These are phyloP conservation scores for Ctenomys sociabilis DNA, from an alignment of 2,113 vertebrate genomes.

Conservation along the genomic window DNA sequence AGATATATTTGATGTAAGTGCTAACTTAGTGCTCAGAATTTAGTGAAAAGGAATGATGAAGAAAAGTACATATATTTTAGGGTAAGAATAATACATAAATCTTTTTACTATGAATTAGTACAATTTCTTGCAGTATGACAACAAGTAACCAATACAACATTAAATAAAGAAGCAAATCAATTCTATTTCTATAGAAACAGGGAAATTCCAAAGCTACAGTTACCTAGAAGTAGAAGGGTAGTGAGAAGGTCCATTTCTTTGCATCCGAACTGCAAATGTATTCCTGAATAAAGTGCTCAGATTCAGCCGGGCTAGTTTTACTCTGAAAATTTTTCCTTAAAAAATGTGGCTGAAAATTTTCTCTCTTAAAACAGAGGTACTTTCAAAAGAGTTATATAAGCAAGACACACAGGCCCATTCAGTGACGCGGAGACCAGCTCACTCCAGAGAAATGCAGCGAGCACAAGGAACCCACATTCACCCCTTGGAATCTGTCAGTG, in stretches of 20 bases:
- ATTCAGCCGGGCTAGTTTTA: conserved; percentile 69
- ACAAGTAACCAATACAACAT: not conserved
- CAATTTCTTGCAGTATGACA: not conserved
- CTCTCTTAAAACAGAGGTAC: conserved; percentile 83
- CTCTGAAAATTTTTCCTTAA: conserved; percentile 70
- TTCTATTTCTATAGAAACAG: not conserved
- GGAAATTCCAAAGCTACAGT: conserved; percentile 25
- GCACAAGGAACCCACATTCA: conserved; percentile 65
- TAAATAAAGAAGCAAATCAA: conserved; percentile 30
- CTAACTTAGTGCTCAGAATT: conserved; percentile 16
- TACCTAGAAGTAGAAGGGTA: conserved; percentile 83
- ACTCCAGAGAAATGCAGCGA: conserved; percentile 65
- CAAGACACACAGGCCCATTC: conserved; percentile 77
- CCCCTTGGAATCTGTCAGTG: not conserved
- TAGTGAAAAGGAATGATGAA: conserved; percentile 32
- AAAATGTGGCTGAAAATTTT: conserved; percentile 74
- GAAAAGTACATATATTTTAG: not conserved
- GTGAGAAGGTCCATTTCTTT: conserved; percentile 72
- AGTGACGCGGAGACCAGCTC: conserved; percentile 75
- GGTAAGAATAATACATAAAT: not conserved
- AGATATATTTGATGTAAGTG: not conserved
- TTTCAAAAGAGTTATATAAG: conserved; percentile 85
- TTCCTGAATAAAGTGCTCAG: conserved; percentile 66
- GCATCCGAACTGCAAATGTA: conserved; percentile 50
- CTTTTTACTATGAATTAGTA: not conserved